Base-by-base conservation (phyloP, 1,140 invertebrate species). In the Bombus vancouverensis region DNA sequence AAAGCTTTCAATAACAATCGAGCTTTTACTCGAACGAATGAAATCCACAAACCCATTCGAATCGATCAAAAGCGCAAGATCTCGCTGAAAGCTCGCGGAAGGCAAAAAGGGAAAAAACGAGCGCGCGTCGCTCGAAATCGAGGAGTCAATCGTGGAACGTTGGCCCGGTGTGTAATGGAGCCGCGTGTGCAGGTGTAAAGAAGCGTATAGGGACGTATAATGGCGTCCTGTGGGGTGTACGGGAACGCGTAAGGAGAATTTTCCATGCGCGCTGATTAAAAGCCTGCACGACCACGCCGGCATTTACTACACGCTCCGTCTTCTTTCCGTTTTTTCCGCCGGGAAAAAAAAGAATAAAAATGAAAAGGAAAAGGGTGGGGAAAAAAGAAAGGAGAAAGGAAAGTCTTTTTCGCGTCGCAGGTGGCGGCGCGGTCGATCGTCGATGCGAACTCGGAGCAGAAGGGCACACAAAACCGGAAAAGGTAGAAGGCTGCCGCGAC, bases 181-280 rank as follows among this genome's bases (percentile, higher is more conserved):
- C 6, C 37, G 34, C 42, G 59, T 25, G 66, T 78, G n/a, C 34
- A 71, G 66, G 75, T 79, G 82, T 34, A 79, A 78, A 79, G 65
- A 32, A 78, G 39, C 44, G 72, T n/a, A 79, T 65, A 59, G 18
- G n/a, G 25, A 10, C 53, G 74, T 37, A 73, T 83, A 87, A 87
- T 87, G 68, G 81, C 42, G 74, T 59, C 22, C 78, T 78, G 42
- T 79, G 44, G 53, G 44, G 57, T 53, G 72, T 62, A 75, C 44
- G 70, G 59, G 39, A 32, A 80, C 32, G 70, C 34, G 85, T 73
- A 84, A 70, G 80, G 85, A 87, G 84, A 85, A 88, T 88, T 83
- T 74, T 76, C 79, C 80, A 82, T 86, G 85, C 81, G 85, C 87
- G 85, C 83, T 91, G 90, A 91, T 91, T 91, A 91, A 91, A 91